Percentiles rank a stretch among this genome's conserved stretches.
Conservation (phyloP, 2,113 vertebrate genomes). For the Zosterops japonicus region DNA sequence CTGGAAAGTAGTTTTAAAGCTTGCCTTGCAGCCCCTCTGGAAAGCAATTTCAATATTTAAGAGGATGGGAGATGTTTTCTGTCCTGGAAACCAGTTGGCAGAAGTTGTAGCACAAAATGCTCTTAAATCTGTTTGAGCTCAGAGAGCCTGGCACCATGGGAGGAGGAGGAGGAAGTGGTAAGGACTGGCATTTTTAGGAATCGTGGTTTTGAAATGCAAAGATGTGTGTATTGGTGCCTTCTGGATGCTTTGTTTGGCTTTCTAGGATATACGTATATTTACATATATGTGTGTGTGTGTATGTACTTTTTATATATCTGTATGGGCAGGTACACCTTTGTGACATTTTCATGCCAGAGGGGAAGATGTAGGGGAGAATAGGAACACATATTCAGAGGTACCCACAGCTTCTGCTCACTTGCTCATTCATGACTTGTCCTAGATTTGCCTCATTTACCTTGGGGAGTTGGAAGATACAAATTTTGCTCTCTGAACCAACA, state of each 20-base stretch:
- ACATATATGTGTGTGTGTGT: accelerated
- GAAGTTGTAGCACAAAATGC: not conserved
- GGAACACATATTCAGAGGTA: accelerated
- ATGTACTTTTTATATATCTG: not conserved
- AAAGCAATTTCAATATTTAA: not conserved
- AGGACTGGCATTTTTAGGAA: not conserved
- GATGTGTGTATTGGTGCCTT: not conserved
- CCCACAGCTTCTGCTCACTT: not conserved
- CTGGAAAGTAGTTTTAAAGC: not conserved
- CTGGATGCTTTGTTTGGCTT: not conserved
- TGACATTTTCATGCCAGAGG: not conserved
- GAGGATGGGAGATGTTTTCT: not conserved
- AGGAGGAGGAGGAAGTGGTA: not conserved
- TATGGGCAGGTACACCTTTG: not conserved
- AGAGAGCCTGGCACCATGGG: not conserved
- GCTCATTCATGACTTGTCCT: not conserved
- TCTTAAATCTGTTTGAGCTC: not conserved
- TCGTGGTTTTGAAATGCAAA: not conserved
- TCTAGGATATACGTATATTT: not conserved
- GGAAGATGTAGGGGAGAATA: not conserved
- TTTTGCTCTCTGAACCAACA: not conserved
- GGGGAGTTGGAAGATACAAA: not conserved
- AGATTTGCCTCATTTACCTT: not conserved
- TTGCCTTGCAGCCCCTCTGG: not conserved
- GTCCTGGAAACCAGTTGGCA: not conserved